Percentiles rank a stretch among this genome's conserved stretches.
These are phyloP conservation scores for Cheilosia grossa DNA, from an alignment of 2,888 invertebrate species.

Conservation along the genomic window DNA sequence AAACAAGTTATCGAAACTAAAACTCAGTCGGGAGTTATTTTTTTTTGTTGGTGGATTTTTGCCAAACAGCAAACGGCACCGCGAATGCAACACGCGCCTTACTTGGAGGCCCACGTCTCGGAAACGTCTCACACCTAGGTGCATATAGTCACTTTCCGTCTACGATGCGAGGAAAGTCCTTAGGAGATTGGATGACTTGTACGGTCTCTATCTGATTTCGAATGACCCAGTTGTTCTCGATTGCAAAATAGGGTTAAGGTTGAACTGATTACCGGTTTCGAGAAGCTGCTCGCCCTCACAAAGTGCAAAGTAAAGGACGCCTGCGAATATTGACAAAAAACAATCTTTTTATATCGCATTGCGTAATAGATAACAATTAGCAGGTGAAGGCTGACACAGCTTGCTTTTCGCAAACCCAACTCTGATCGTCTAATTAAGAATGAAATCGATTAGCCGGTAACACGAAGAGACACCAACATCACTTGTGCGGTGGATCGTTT, in stretches of 20 bases:
- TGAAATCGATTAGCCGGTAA: conserved; percentile 3
- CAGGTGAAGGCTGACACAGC: conserved; percentile 49
- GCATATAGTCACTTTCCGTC: neutral
- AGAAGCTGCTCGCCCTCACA: conserved; percentile 20
- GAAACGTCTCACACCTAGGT: conserved; percentile 1
- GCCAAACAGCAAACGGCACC: neutral
- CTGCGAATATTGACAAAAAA: neutral
- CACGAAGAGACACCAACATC: neutral
- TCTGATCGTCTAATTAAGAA: conserved; percentile 52
- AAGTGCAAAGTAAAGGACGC: neutral
- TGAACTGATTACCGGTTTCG: conserved; percentile 46
- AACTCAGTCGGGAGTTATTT: neutral
- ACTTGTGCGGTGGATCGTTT: conserved; percentile 18
- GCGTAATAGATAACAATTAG: conserved; percentile 21
- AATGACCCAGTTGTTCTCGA: conserved; percentile 35
- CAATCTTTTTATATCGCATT: neutral
- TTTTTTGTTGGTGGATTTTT: conserved; percentile 14
- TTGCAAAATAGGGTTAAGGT: conserved; percentile 55
- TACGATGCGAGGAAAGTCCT: conserved; percentile 42
- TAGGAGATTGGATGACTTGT: conserved; percentile 9
- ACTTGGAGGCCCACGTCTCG: neutral
- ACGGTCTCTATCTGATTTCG: conserved; percentile 4
- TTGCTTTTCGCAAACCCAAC: conserved; percentile 15
- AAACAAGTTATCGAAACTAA: conserved; percentile 41
- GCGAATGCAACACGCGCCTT: neutral